These are phyloP conservation scores for Tetragnatha versicolor DNA, from an alignment of 1,140 invertebrate species.

Conservation along the genomic window DNA sequence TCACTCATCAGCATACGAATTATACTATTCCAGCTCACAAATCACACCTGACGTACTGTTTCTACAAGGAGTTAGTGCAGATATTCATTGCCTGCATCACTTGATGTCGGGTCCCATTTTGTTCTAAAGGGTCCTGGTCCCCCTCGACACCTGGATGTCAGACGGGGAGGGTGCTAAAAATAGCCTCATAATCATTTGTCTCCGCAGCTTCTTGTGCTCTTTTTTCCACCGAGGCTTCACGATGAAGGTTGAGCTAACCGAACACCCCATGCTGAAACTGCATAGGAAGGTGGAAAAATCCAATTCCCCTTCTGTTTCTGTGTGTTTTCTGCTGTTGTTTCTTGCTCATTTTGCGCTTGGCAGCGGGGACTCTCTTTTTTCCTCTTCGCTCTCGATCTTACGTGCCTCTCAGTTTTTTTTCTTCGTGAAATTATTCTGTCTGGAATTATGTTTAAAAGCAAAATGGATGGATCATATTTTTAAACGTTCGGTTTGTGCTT, in stretches of 20 bases:
- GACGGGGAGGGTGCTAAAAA: not conserved
- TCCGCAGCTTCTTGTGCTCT: not conserved
- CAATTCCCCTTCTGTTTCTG: not conserved
- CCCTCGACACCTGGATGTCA: too few species aligned
- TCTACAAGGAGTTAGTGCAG: too few species aligned
- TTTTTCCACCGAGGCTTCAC: constrained; percentile 2
- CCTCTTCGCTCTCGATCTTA: not conserved
- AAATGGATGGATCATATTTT: constrained; percentile 42
- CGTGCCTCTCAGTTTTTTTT: too few species aligned
- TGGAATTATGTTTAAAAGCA: constrained; percentile 32
- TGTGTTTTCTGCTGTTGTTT: not conserved
- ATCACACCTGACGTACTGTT: too few species aligned
- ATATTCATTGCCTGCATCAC: too few species aligned
- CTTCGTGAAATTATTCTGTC: constrained; percentile 4
- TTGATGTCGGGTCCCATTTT: too few species aligned
- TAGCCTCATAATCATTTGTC: constrained; percentile 17
- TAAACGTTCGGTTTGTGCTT: constrained; percentile 5
- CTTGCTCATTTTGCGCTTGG: constrained; percentile 22
- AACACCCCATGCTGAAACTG: not conserved
- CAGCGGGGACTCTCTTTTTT: not conserved
- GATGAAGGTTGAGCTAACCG: not conserved
- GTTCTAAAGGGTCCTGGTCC: too few species aligned
- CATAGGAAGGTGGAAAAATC: not conserved
- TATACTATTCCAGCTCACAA: too few species aligned
- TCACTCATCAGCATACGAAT: too few species aligned